A percentile compares a stretch with the other conserved stretches of the same genome.
phyloP scores from a whole-genome alignment of 2,888 invertebrate species.

The Agapetus fuscipes region DNA sequence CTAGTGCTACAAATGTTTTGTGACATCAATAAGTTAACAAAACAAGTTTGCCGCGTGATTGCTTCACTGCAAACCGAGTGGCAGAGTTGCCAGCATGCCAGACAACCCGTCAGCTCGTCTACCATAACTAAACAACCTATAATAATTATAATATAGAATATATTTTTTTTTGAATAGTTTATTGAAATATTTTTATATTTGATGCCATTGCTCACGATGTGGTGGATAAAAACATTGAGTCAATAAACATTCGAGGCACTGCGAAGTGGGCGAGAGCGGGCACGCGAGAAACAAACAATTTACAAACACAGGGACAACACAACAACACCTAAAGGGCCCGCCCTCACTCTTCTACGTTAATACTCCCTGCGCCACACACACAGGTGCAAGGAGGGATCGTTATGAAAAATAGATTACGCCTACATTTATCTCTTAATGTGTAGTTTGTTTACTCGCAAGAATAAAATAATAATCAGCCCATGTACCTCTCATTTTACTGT shows the following conservation, averaged over 20 bases:
- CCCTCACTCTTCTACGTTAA: not conserved
- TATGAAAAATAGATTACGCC: not conserved
- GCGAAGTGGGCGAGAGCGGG: not conserved
- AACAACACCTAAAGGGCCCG: not conserved
- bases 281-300: not conserved
- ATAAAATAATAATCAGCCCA: constrained; percentile 22
- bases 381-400: too few relatives aligned
- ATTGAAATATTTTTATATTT: too few relatives aligned
- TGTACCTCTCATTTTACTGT: constrained; percentile 20
- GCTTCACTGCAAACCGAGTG: not conserved
- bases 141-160: too few relatives aligned
- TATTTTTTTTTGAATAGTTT: too few relatives aligned
- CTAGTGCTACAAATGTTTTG: constrained; percentile 15
- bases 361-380: not conserved
- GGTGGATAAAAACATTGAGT: constrained; percentile 9
- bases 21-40: constrained; percentile 15
- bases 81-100: too few relatives aligned
- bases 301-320: not conserved
- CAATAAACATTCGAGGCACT: constrained; percentile 18
- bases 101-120: too few relatives aligned
- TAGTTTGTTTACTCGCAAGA: too few relatives aligned
- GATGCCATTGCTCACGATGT: constrained; percentile 4
- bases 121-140: too few relatives aligned
- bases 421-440: not conserved
- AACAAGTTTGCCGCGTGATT: constrained; percentile 4